These are phyloP conservation scores for Plebejus anna DNA, from an alignment of 2,888 invertebrate genomes.

Conservation along the genomic window DNA sequence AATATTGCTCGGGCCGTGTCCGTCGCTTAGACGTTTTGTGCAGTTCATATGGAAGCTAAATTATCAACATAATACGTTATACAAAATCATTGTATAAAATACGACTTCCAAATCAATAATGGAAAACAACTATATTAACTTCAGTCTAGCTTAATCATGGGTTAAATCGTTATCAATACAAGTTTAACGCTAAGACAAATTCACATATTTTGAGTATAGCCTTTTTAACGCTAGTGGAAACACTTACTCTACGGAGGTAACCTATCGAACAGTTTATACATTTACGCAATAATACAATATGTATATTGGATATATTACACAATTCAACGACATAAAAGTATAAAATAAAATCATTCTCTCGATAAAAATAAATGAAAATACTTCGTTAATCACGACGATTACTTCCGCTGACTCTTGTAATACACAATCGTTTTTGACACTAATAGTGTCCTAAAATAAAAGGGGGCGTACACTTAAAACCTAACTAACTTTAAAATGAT, in stretches of 20 bases:
- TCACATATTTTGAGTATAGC: constrained; percentile 69
- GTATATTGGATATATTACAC: constrained; percentile 64
- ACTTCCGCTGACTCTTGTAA: not conserved
- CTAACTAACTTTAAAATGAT: constrained; percentile 44
- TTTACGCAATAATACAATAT: constrained; percentile 54
- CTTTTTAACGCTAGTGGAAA: constrained; percentile 64
- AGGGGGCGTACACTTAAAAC: not conserved
- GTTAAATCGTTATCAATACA: constrained; percentile 49
- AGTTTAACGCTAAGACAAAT: constrained; percentile 61
- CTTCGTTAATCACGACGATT: not conserved
- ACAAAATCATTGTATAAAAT: constrained; percentile 52
- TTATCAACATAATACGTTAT: constrained; percentile 54
- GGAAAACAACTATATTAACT: constrained; percentile 42
- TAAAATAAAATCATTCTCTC: constrained; percentile 30
- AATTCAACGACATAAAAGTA: constrained; percentile 38
- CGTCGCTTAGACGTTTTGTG: constrained; percentile 50
- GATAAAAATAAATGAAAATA: constrained; percentile 30
- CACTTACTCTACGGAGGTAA: constrained; percentile 62
- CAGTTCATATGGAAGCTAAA: constrained; percentile 67
- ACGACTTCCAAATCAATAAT: constrained; percentile 45
- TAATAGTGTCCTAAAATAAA: not conserved
- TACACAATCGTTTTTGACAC: not conserved
- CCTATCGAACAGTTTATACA: constrained; percentile 66
- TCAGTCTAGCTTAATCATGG: constrained; percentile 60
- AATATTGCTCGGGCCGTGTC: not conserved